Percentiles rank a stretch among this genome's conserved stretches.
phyloP scores from a whole-genome alignment of 1,140 invertebrate species.

The Heliconius nattereri region DNA sequence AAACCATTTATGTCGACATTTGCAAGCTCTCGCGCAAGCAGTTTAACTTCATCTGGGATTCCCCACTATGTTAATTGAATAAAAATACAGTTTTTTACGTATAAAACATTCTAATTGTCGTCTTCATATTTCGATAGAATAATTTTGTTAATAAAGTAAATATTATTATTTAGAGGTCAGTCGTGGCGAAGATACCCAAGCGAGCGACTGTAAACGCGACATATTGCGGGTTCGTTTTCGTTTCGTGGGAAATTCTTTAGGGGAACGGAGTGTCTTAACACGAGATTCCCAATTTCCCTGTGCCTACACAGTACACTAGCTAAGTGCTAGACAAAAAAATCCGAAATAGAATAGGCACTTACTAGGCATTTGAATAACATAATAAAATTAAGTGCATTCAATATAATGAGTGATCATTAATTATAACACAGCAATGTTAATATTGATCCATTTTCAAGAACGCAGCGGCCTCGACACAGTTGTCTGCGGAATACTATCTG shows the following conservation, averaged over 20 bases:
- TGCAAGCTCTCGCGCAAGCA: not conserved
- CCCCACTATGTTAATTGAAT: not conserved
- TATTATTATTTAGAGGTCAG: too few species aligned
- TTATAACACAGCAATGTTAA: constrained; percentile 39
- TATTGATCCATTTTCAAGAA: constrained; percentile 61
- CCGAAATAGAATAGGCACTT: too few species aligned
- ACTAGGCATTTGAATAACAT: not conserved
- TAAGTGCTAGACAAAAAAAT: too few species aligned
- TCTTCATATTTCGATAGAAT: not conserved
- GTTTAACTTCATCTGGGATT: not conserved
- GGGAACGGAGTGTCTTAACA: too few species aligned
- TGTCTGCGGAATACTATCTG: constrained; percentile 51
- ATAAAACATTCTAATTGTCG: not conserved
- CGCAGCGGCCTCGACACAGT: constrained; percentile 60
- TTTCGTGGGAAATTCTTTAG: not conserved
- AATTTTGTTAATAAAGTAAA: too few species aligned
- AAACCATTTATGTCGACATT: constrained; percentile 7
- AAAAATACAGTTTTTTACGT: not conserved
- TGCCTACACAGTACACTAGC: too few species aligned
- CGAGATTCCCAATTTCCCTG: too few species aligned
- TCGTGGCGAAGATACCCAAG: too few species aligned
- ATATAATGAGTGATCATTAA: constrained; percentile 23
- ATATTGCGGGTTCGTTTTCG: too few species aligned
- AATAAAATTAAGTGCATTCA: not conserved
- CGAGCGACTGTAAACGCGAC: too few species aligned